Conservation (phyloP, 2,113 vertebrate species). For the Hepsetus odoe region DNA sequence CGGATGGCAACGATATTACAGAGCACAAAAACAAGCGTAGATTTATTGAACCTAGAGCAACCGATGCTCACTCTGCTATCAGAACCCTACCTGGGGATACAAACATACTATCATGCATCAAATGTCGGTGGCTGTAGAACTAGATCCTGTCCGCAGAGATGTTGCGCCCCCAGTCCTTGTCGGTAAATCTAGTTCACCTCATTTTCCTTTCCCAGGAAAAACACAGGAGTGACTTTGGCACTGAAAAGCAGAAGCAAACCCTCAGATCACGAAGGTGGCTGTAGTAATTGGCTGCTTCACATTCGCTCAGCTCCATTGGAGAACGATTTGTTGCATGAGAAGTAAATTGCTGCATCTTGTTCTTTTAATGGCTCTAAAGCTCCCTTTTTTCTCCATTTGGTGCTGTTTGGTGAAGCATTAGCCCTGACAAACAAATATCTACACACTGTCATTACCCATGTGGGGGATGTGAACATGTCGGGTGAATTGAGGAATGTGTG, state of each 20-base stretch:
- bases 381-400: not conserved
- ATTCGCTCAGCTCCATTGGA: not conserved
- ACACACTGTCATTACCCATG: not conserved
- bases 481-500: not conserved
- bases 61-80: not conserved
- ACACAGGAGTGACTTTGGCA: not conserved
- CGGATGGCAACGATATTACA: not conserved
- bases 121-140: not conserved
- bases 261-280: not conserved
- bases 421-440: not conserved
- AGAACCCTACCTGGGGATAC: not conserved
- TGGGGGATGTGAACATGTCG: not conserved
- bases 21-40: not conserved
- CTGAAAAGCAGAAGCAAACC: not conserved
- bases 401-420: not conserved
- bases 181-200: slow-evolving; percentile 11
- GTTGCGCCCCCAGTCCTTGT: not conserved
- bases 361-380: not conserved
- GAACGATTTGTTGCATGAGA: not conserved
- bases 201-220: not conserved
- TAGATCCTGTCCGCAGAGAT: slow-evolving; percentile 2
- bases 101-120: not conserved
- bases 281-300: not conserved
- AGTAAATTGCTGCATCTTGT: not conserved
- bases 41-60: not conserved